Conservation (phyloP, 1,140 invertebrate species). For the Diploscapter pachys region DNA sequence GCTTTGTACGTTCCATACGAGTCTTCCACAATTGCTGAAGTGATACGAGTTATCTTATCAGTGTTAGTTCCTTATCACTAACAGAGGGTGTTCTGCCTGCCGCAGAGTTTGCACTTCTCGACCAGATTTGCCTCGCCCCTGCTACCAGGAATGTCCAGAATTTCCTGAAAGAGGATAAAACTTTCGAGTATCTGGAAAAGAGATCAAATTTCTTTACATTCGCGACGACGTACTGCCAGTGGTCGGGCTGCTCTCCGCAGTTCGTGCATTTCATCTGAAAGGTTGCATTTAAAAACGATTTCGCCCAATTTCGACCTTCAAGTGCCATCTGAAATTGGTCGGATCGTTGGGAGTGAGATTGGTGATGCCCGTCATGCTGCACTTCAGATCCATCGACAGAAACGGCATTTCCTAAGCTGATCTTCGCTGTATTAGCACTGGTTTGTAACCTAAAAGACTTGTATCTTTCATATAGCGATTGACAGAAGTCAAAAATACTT, state of each 20-base stretch:
- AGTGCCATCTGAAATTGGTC: slow-evolving; percentile 30
- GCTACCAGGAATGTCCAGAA: slow-evolving; percentile 62
- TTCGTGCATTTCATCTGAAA: slow-evolving; percentile 31
- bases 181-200: too few species aligned
- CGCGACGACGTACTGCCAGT: slow-evolving; percentile 33
- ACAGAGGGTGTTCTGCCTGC: slow-evolving; percentile 76
- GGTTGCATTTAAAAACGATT: too few species aligned
- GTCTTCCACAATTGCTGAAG: slow-evolving; percentile 64
- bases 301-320: slow-evolving; percentile 16
- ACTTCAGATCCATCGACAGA: slow-evolving; percentile 29
- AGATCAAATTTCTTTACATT: not conserved
- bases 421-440: too few species aligned
- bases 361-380: slow-evolving; percentile 27
- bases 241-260: slow-evolving; percentile 32
- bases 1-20: slow-evolving; percentile 63
- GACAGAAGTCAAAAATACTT: too few species aligned
- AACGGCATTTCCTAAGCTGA: slow-evolving; percentile 6
- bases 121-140: slow-evolving; percentile 74
- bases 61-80: slow-evolving; percentile 57
- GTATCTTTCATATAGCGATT: too few species aligned
- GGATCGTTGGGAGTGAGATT: slow-evolving; percentile 24
- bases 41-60: not conserved
- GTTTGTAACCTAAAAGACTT: too few species aligned
- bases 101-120: slow-evolving; percentile 84
- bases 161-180: slow-evolving; percentile 22